These are phyloP conservation scores for Calidris pugnax DNA, from an alignment of 2,113 vertebrate species.

Conservation along the genomic window DNA sequence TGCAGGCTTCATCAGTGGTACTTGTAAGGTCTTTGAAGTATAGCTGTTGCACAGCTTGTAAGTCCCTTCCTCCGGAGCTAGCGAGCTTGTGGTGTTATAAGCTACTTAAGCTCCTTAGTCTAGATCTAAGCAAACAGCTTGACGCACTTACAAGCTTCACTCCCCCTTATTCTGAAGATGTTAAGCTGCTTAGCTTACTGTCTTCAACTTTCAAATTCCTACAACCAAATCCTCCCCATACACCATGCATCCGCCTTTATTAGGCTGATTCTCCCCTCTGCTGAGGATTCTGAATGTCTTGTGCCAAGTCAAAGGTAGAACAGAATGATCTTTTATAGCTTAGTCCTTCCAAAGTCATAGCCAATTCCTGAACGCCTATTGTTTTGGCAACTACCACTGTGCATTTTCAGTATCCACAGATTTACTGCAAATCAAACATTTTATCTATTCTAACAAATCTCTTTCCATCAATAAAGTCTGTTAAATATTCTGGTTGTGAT, in stretches of 20 bases:
- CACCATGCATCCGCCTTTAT: background rate
- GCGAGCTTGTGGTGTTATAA: conserved; percentile 59
- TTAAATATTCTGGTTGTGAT: background rate
- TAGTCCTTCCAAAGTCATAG: background rate
- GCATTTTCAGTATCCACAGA: background rate
- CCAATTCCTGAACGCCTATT: background rate
- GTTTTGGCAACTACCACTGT: background rate
- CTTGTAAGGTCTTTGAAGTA: conserved; percentile 55
- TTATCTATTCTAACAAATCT: background rate
- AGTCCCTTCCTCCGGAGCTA: conserved; percentile 47
- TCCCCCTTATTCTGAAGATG: conserved; percentile 65
- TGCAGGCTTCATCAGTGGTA: background rate
- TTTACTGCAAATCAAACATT: background rate
- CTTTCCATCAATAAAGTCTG: background rate
- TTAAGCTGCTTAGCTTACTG: conserved; percentile 68
- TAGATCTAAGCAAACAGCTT: conserved; percentile 72
- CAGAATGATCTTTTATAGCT: background rate
- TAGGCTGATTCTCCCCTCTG: background rate
- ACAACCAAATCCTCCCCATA: conserved; percentile 11
- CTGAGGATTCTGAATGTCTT: background rate
- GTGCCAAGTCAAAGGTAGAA: background rate
- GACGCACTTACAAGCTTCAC: conserved; percentile 57
- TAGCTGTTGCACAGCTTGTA: conserved; percentile 53
- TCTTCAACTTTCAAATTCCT: conserved; percentile 56
- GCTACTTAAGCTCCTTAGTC: conserved; percentile 71